Evolutionary conservation across 2,113 vertebrate genomes (phyloP).

Genomic region (Oreochromis tanganicae): DNA sequence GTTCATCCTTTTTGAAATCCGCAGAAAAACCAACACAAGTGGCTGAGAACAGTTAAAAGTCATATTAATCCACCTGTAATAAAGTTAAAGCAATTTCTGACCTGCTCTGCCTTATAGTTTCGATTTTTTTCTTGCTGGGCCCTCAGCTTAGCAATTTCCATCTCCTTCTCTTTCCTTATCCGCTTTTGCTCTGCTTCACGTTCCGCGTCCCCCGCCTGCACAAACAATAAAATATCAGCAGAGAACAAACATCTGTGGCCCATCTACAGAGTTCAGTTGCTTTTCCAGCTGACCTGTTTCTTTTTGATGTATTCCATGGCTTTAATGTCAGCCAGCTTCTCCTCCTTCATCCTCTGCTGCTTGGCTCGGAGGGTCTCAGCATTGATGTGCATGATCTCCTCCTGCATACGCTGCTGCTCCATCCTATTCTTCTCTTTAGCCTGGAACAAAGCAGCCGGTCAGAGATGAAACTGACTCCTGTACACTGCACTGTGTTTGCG

Average conservation of each 20-base stretch:
- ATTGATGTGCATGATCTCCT: conserved; percentile 78
- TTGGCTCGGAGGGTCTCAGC: conserved; percentile 69
- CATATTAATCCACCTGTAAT: neutral
- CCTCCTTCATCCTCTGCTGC: conserved; percentile 71
- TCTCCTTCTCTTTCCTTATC: neutral
- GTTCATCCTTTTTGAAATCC: conserved; percentile 71
- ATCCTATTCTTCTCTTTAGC: neutral
- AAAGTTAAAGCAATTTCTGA: neutral
- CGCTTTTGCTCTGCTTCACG: neutral
- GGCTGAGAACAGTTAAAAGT: neutral
- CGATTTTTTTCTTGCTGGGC: neutral
- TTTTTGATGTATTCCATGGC: conserved; percentile 77
- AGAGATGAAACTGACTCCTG: neutral
- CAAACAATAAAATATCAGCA: neutral
- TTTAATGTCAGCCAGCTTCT: conserved; percentile 71
- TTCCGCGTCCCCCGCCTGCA: neutral
- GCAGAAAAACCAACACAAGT: neutral
- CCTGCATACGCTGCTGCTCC: conserved; percentile 72
- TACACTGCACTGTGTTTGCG: neutral
- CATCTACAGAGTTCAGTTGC: neutral
- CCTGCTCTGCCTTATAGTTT: neutral
- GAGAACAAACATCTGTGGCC: neutral
- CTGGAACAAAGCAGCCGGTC: neutral
- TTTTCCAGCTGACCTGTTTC: conserved; percentile 72
- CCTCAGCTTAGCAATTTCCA: neutral